These are phyloP conservation scores for Calephelis perditalis DNA, from an alignment of 2,888 invertebrate genomes.

Conservation along the genomic window DNA sequence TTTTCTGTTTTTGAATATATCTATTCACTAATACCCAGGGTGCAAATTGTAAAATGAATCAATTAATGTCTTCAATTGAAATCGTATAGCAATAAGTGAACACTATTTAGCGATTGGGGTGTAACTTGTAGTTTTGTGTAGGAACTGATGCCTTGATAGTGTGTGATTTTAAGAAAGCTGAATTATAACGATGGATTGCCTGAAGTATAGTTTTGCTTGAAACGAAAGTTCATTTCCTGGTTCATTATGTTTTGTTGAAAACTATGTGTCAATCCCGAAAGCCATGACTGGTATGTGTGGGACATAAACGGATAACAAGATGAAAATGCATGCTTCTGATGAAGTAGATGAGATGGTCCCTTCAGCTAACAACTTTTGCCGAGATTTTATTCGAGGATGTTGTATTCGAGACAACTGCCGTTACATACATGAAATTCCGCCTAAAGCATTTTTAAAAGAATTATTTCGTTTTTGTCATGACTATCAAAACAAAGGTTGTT, in stretches of 20 bases:
- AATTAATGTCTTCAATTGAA: too few species aligned
- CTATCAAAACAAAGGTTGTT: conserved; percentile 83
- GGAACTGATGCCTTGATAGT: too few species aligned
- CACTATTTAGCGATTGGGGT: too few species aligned
- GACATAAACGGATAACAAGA: conserved; percentile 36
- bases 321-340: conserved; percentile 40
- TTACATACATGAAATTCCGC: conserved; percentile 61
- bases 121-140: too few species aligned
- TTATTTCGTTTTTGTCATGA: conserved; percentile 78
- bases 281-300: conserved; percentile 41
- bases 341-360: conserved; percentile 43
- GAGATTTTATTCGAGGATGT: conserved; percentile 70
- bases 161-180: too few species aligned
- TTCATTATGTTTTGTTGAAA: neutral
- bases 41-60: too few species aligned
- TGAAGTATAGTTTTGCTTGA: too few species aligned
- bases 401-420: conserved; percentile 76
- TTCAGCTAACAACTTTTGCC: conserved; percentile 52
- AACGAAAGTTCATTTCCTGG: neutral
- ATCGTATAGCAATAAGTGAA: too few species aligned
- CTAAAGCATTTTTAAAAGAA: conserved; percentile 52
- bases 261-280: conserved; percentile 14
- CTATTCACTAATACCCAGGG: too few species aligned
- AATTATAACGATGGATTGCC: too few species aligned
- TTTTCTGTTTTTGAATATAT: too few species aligned